Conservation (phyloP, 2,888 invertebrate species). For the Meganola albula region DNA sequence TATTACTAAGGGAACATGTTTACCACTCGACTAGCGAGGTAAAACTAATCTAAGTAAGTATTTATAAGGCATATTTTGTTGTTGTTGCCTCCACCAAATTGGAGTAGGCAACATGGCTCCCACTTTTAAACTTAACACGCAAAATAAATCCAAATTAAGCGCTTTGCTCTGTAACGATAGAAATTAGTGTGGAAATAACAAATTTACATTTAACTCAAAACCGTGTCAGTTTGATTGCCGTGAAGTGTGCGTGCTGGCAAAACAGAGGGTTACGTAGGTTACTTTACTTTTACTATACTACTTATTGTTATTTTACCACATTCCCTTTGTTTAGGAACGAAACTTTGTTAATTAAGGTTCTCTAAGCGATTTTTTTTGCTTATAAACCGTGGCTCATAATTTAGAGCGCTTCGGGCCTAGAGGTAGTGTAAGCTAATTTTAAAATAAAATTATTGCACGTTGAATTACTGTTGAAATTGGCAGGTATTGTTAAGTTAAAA, state of each 20-base stretch:
- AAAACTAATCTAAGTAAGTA: too few species aligned
- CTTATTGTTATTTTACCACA: conserved; percentile 30
- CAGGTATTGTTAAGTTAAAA: conserved; percentile 3
- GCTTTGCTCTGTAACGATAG: conserved; percentile 4
- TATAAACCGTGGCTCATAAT: too few species aligned
- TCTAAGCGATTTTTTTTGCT: too few species aligned
- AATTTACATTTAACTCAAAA: conserved; percentile 22
- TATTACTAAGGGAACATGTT: too few species aligned
- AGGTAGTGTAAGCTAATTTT: too few species aligned
- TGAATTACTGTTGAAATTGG: too few species aligned
- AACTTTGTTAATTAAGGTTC: conserved; percentile 11
- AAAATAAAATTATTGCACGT: too few species aligned
- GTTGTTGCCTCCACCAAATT: neutral
- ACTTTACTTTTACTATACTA: conserved; percentile 33
- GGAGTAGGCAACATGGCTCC: too few species aligned
- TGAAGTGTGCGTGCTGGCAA: conserved; percentile 40
- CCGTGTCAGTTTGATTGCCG: conserved; percentile 32
- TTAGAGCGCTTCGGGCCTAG: too few species aligned
- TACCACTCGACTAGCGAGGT: too few species aligned
- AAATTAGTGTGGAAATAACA: conserved; percentile 20
- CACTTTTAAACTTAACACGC: too few species aligned
- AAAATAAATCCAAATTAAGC: neutral
- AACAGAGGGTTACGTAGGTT: conserved; percentile 32
- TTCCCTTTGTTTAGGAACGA: conserved; percentile 42
- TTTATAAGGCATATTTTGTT: conserved; percentile 6